phyloP scores from a whole-genome alignment of 2,113 vertebrate genomes.

The Nyctibius bracteatus region DNA sequence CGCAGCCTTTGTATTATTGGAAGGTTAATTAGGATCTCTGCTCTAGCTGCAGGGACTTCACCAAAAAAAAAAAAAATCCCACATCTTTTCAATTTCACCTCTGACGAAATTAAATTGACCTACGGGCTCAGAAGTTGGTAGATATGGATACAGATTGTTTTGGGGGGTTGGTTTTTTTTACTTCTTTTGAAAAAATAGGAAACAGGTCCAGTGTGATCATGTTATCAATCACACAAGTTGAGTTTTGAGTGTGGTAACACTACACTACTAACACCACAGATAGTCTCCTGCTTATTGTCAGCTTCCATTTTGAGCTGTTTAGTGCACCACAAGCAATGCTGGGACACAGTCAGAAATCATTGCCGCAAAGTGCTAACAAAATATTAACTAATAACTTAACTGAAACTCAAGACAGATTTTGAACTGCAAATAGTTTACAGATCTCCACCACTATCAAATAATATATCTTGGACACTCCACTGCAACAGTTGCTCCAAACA shows the following conservation, averaged over 20 bases:
- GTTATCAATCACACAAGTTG: not conserved
- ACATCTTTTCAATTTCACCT: not conserved
- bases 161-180: not conserved
- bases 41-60: not conserved
- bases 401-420: not conserved
- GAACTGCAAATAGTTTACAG: not conserved
- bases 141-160: not conserved
- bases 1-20: not conserved
- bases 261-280: constrained; percentile 14
- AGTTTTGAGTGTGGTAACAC: not conserved
- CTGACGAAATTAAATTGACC: constrained; percentile 1
- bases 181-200: not conserved
- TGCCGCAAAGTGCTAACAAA: not conserved
- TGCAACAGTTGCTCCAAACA: not conserved
- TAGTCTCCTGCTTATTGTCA: not conserved
- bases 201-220: not conserved
- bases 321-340: not conserved
- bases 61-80: not conserved
- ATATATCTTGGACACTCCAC: not conserved
- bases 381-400: not conserved
- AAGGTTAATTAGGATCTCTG: constrained; percentile 14
- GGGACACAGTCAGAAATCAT: not conserved
- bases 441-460: not conserved
- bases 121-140: not conserved
- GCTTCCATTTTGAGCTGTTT: not conserved